A percentile compares a stretch with the other conserved stretches of the same genome.
Evolutionary conservation across 2,113 vertebrate species (phyloP).

Genomic region (Willisornis vidua): DNA sequence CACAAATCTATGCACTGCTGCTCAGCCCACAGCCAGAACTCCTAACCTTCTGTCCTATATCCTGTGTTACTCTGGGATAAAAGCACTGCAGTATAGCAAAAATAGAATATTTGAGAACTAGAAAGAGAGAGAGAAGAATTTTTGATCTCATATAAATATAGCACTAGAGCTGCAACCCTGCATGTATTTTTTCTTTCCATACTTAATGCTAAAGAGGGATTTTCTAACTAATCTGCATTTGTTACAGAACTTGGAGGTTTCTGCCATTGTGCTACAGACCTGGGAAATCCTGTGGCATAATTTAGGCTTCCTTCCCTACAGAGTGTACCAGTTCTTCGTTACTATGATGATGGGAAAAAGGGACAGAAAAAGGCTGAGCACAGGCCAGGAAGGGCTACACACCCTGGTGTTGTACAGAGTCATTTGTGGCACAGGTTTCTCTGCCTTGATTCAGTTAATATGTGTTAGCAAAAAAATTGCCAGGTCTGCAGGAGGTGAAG

Average conservation of each 20-base stretch:
- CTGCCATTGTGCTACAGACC: not conserved
- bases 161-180: not conserved
- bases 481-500: not conserved
- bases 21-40: not conserved
- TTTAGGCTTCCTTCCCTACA: not conserved
- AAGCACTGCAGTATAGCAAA: not conserved
- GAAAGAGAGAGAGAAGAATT: not conserved
- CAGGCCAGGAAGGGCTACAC: not conserved
- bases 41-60: not conserved
- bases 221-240: slow-evolving; percentile 47
- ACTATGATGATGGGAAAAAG: not conserved
- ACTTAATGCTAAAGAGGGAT: not conserved
- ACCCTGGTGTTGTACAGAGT: not conserved
- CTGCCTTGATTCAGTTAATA: not conserved
- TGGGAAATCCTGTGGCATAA: not conserved
- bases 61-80: not conserved
- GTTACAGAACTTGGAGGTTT: slow-evolving; percentile 21
- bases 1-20: not conserved
- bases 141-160: not conserved
- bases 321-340: not conserved
- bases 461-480: not conserved
- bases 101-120: not conserved
- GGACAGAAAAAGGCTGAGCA: not conserved
- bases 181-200: not conserved
- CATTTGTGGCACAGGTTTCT: not conserved